phyloP scores from a whole-genome alignment of 1,140 invertebrate genomes.

The Leptinotarsa undecemlineata region DNA sequence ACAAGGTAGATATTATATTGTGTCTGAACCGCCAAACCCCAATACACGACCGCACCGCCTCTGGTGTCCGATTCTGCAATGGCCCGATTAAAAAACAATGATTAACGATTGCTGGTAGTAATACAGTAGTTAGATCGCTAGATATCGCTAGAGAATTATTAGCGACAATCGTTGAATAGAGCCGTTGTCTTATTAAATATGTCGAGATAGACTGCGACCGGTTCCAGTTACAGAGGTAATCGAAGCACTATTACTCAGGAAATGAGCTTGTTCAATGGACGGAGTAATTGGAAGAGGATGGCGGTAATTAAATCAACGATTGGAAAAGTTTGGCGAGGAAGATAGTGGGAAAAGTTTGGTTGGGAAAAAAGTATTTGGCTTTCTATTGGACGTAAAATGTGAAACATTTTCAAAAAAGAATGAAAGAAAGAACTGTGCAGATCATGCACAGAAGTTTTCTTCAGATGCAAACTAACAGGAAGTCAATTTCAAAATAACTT shows the following conservation, averaged over 20 bases:
- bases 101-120: neutral
- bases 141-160: neutral
- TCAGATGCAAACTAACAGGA: too few species aligned
- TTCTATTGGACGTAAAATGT: too few species aligned
- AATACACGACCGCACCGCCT: neutral
- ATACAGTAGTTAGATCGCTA: conserved; percentile 2
- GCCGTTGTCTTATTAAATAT: conserved; percentile 8
- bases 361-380: too few species aligned
- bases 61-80: neutral
- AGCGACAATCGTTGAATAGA: conserved; percentile 5
- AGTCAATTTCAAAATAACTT: too few species aligned
- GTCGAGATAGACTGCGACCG: conserved; percentile 4
- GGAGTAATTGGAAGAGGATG: neutral
- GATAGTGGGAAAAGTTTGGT: too few species aligned
- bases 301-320: too few species aligned
- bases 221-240: neutral
- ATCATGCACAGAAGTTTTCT: too few species aligned
- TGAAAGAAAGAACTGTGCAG: too few species aligned
- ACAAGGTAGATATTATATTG: too few species aligned
- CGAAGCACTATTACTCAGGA: conserved; percentile 2
- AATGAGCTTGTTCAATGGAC: neutral
- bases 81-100: neutral
- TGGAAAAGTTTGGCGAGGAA: too few species aligned
- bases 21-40: too few species aligned
- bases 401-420: too few species aligned